A percentile compares a stretch with the other conserved stretches of the same genome.
Conservation (phyloP, 1,140 invertebrate genomes). For the Tenebrio molitor region DNA sequence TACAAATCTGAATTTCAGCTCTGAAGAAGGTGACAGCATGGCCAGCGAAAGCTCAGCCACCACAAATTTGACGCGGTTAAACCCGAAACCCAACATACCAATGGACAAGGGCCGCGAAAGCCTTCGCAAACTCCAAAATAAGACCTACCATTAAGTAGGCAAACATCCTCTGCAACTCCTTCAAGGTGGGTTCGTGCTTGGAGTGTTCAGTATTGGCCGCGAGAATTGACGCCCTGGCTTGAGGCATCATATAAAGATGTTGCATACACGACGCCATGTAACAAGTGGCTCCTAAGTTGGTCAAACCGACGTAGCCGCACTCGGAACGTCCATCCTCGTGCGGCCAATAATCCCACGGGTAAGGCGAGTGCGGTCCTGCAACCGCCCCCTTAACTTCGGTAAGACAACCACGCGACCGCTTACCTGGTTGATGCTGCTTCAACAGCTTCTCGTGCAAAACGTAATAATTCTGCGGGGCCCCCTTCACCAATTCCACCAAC, state of each 20-base stretch:
- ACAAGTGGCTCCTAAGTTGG: constrained; percentile 95
- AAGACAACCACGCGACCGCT: background rate
- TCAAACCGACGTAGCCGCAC: constrained; percentile 94
- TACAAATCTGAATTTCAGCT: too few species aligned
- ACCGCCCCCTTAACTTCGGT: constrained; percentile 29
- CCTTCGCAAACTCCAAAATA: too few species aligned
- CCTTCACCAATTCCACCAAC: constrained; percentile 88
- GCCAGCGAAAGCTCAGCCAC: too few species aligned
- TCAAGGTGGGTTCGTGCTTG: constrained; percentile 86
- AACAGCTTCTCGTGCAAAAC: constrained; percentile 86
- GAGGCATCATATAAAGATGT: constrained; percentile 96
- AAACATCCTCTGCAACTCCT: constrained; percentile 95
- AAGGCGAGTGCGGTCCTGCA: constrained; percentile 82
- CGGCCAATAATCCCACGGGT: constrained; percentile 98
- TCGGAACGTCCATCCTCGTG: constrained; percentile 93
- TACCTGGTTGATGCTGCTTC: constrained; percentile 87
- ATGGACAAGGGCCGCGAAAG: too few species aligned
- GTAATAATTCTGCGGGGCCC: constrained; percentile 87
- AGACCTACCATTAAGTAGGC: constrained; percentile 87
- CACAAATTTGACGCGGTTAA: too few species aligned
- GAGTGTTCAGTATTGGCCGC: constrained; percentile 72
- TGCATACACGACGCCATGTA: constrained; percentile 98
- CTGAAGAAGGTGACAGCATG: too few species aligned
- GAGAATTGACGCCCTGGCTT: constrained; percentile 86
- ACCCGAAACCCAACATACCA: too few species aligned